A percentile compares a stretch with the other conserved stretches of the same genome.
phyloP scores from a whole-genome alignment of 2,797 vertebrate genomes.

The Rousettus madagascariensis region DNA sequence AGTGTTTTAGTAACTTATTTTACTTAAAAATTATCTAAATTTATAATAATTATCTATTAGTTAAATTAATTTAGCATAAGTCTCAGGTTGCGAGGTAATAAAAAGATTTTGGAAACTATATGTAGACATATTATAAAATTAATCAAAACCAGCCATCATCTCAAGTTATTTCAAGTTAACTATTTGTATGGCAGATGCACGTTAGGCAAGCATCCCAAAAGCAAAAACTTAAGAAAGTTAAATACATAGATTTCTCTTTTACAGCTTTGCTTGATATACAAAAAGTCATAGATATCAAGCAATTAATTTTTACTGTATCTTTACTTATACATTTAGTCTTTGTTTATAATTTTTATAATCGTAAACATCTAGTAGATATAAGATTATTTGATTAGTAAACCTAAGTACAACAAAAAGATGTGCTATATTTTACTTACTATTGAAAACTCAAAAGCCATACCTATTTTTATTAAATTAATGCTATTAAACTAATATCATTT shows the following conservation, averaged over 20 bases:
- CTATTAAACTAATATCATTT: neutral
- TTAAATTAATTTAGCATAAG: neutral
- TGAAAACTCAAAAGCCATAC: neutral
- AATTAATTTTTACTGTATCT: neutral
- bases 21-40: neutral
- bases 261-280: neutral
- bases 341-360: neutral
- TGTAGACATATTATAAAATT: neutral
- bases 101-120: neutral
- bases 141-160: neutral
- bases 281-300: neutral
- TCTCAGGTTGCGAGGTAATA: neutral
- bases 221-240: conserved; percentile 3
- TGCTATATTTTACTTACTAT: neutral
- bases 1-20: neutral
- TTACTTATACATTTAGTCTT: neutral
- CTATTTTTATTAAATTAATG: neutral
- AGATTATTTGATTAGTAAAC: neutral
- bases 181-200: neutral
- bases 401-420: neutral
- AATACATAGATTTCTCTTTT: neutral
- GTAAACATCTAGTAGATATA: neutral
- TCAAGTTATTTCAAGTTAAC: neutral
- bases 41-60: neutral
- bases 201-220: neutral